These are phyloP conservation scores for Caenorhabditis briggsae DNA, from an alignment of 1,140 invertebrate genomes.

Conservation along the genomic window DNA sequence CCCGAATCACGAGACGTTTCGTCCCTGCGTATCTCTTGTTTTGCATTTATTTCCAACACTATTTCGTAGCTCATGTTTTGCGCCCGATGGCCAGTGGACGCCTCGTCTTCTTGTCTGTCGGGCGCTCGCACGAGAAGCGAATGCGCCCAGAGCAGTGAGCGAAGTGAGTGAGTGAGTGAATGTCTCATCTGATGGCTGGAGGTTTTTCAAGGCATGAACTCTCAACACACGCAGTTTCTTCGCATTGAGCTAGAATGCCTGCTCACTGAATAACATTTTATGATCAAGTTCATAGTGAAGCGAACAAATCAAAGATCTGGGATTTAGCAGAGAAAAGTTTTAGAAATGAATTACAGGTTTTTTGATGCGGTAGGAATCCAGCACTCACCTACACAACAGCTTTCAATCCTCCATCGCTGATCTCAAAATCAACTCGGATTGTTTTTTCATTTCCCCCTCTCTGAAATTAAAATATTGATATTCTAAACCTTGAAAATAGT, in stretches of 20 bases:
- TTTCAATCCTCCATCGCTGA: neutral
- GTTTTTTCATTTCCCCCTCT: neutral
- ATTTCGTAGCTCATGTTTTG: constrained; percentile 42
- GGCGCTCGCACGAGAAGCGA: constrained; percentile 23
- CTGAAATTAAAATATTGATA: neutral
- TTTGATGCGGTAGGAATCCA: no score
- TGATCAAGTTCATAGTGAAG: no score
- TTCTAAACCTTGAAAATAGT: no score
- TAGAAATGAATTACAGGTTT: no score
- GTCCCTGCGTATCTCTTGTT: neutral
- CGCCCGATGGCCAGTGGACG: constrained; percentile 36
- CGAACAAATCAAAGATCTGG: no score
- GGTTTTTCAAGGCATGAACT: neutral
- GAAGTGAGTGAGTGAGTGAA: constrained; percentile 44
- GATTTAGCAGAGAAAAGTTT: no score
- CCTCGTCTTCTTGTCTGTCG: constrained; percentile 24
- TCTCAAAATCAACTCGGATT: neutral
- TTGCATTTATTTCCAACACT: neutral
- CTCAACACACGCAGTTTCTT: neutral
- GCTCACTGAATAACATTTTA: no score
- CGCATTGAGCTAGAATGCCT: no score
- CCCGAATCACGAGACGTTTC: constrained; percentile 51
- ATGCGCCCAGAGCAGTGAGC: constrained; percentile 34
- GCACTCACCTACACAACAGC: no score
- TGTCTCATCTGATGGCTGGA: neutral